These are phyloP conservation scores for Linepithema humile DNA, from an alignment of 1,140 invertebrate genomes.

Conservation along the genomic window DNA sequence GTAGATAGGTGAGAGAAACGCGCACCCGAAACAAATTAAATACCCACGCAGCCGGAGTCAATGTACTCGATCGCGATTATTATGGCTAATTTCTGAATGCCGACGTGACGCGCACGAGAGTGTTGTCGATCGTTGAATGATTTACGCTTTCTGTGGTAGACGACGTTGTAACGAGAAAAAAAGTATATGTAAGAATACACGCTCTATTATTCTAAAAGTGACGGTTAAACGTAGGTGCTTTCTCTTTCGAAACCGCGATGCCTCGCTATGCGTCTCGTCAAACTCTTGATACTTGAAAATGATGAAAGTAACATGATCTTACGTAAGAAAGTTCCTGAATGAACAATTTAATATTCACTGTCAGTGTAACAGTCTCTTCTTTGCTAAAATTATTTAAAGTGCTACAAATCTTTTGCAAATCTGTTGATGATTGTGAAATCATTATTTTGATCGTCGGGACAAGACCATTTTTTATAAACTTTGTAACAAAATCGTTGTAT, in stretches of 20 bases:
- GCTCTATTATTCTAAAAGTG: background rate
- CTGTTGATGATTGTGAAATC: background rate
- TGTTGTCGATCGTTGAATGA: conserved; percentile 7
- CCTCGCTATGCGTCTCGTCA: background rate
- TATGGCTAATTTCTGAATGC: conserved; percentile 16
- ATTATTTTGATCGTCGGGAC: background rate
- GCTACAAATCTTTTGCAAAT: background rate
- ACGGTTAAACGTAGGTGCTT: conserved; percentile 3
- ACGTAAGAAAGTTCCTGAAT: background rate
- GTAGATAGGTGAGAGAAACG: conserved; percentile 9
- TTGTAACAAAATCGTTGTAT: background rate
- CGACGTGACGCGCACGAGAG: background rate
- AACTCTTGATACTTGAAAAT: background rate
- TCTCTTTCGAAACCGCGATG: background rate
- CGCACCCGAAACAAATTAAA: conserved; percentile 42
- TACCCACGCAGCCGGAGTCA: conserved; percentile 15
- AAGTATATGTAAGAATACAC: background rate
- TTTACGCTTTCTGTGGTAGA: background rate
- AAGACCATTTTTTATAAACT: background rate
- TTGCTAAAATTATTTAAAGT: background rate
- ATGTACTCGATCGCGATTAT: conserved; percentile 16
- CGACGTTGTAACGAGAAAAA: background rate
- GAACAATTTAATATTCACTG: background rate
- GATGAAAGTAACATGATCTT: background rate
- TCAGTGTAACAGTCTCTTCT: background rate